Evolutionary conservation across 2,113 vertebrate species (phyloP).

Genomic region (Chaenocephalus aceratus): DNA sequence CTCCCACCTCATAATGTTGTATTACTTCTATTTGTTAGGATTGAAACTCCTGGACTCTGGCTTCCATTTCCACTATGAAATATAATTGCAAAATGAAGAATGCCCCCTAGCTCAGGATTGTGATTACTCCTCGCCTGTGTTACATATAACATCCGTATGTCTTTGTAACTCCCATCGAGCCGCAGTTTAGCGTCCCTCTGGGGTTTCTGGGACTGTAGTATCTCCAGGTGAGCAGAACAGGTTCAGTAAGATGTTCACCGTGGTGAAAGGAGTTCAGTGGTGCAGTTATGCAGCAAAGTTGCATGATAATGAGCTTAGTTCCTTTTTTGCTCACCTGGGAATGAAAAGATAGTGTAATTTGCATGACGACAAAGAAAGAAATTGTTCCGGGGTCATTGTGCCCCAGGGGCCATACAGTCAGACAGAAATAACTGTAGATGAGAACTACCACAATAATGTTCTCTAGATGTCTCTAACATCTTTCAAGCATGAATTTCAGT

Average conservation of each 20-base stretch:
- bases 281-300: constrained; percentile 60
- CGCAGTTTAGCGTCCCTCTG: constrained; percentile 33
- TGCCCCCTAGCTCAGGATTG: constrained; percentile 20
- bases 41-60: constrained; percentile 27
- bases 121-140: constrained; percentile 29
- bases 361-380: constrained; percentile 42
- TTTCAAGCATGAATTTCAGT: constrained; percentile 2
- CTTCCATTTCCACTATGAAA: constrained; percentile 64
- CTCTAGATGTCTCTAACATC: not conserved
- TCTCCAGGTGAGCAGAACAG: constrained; percentile 41
- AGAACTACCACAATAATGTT: constrained; percentile 12
- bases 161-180: constrained; percentile 41
- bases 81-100: constrained; percentile 60
- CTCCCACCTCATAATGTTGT: constrained; percentile 56
- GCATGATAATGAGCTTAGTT: constrained; percentile 65
- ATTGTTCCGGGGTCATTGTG: constrained; percentile 22
- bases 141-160: constrained; percentile 44
- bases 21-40: constrained; percentile 21
- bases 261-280: constrained; percentile 50
- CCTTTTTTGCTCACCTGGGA: constrained; percentile 41
- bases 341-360: constrained; percentile 50
- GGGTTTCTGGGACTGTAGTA: constrained; percentile 32
- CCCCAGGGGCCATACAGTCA: constrained; percentile 3
- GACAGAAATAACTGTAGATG: constrained; percentile 23
- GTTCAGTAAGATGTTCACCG: constrained; percentile 47